Evolutionary conservation across 2,797 vertebrate genomes (phyloP).

Genomic region (Urophycis tenuis): DNA sequence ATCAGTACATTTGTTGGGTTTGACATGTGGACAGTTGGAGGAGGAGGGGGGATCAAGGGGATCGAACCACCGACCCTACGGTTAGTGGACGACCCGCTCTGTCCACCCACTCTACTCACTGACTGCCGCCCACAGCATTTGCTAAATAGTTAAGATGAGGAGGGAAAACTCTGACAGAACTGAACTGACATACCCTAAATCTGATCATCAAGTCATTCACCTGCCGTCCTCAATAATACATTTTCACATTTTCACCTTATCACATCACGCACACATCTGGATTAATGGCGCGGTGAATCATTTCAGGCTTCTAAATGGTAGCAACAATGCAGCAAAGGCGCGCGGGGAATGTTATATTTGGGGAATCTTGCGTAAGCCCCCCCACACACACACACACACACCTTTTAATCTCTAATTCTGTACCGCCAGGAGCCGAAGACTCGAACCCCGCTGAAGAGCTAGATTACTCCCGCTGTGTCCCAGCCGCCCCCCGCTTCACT

Average conservation of each 20-base stretch:
- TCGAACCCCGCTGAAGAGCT: slow-evolving; percentile 34
- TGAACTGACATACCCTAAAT: neutral
- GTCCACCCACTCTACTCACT: too few species aligned
- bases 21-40: too few species aligned
- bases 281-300: neutral
- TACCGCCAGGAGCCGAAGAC: slow-evolving; percentile 26
- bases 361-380: neutral
- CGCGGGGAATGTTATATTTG: neutral
- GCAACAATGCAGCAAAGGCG: neutral
- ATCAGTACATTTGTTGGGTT: too few species aligned
- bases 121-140: too few species aligned
- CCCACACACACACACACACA: too few species aligned
- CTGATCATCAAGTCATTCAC: neutral
- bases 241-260: neutral
- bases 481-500: neutral
- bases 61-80: too few species aligned
- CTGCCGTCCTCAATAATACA: neutral
- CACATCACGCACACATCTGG: neutral
- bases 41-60: too few species aligned
- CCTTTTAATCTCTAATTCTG: neutral
- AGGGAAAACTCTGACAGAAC: neutral
- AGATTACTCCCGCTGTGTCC: slow-evolving; percentile 30
- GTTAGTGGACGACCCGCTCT: too few species aligned
- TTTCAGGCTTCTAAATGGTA: neutral
- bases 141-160: neutral